A percentile compares a stretch with the other conserved stretches of the same genome.
These are phyloP conservation scores for Sanderia malayensis DNA, from an alignment of 30 jellyfish, hydroid and myxozoan species.

Conservation along the genomic window DNA sequence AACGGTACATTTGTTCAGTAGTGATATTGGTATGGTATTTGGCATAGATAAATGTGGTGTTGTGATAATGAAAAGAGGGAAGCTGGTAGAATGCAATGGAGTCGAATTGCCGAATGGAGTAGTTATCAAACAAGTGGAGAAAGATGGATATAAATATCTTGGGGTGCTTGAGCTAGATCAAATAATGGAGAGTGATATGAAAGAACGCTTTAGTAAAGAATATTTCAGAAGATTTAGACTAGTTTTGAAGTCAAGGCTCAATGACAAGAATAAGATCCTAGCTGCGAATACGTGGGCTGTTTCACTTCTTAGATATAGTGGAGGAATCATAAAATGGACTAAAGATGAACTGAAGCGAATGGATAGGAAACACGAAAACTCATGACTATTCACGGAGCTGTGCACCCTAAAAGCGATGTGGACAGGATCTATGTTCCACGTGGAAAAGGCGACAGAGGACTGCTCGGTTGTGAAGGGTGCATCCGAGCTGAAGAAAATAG, in stretches of 20 bases:
- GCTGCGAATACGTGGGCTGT: too few species aligned
- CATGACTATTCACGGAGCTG: slow-evolving; percentile 12
- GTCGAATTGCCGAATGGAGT: slow-evolving; percentile 30
- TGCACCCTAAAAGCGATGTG: slow-evolving; percentile 1
- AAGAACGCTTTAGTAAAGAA: slow-evolving; percentile 19
- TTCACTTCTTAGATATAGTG: too few species aligned
- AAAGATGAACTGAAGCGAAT: too few species aligned
- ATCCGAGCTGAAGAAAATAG: slow-evolving; percentile 25
- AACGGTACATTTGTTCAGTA: slow-evolving; percentile 24
- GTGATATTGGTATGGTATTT: slow-evolving; percentile 40
- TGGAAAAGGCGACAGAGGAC: slow-evolving; percentile 25
- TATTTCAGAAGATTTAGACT: too few species aligned
- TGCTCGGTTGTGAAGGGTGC: slow-evolving; percentile 10
- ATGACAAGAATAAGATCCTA: too few species aligned
- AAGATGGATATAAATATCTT: too few species aligned
- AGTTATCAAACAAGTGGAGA: slow-evolving; percentile 14
- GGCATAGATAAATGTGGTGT: slow-evolving; percentile 37
- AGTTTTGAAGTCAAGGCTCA: too few species aligned
- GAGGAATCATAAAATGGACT: too few species aligned
- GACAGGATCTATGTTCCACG: slow-evolving; percentile 16
- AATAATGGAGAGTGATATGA: slow-evolving; percentile 12
- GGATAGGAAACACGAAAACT: slow-evolving; percentile 6
- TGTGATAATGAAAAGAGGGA: slow-evolving; percentile 25
- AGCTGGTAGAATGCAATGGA: slow-evolving; percentile 26
- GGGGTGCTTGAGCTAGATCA: slow-evolving; percentile 22